Base-by-base conservation (phyloP, 1,140 invertebrate genomes). In the Drosophila pandora region DNA sequence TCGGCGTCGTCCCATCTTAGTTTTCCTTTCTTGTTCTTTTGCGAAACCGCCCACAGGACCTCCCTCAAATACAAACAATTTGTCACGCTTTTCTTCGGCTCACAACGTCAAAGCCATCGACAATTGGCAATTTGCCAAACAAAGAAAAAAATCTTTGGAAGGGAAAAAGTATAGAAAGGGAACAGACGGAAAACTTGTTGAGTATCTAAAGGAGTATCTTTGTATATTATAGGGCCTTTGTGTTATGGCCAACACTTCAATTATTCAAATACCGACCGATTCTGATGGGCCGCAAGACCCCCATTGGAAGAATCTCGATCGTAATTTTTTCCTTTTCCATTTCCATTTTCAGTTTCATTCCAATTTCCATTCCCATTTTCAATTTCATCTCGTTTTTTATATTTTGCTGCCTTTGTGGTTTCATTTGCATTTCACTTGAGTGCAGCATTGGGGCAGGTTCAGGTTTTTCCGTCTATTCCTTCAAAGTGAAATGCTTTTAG, bases 31-130 rank as follows among this genome's bases (percentile, higher is more conserved):
- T 28, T 28, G 25, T 7, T 28, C 25, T 28, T 28, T 28, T 28
- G 5, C 25, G 12, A 37, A 37, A 12, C 3, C 34, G 9, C 12
- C 34, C 10, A 12, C 1, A n/a, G 34, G 34, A 10, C 10, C 10
- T 10, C n/a, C 32, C 32, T 30, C 48, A 64, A 67, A 63, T 48
- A 43, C 52, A 69, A 70, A 48, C 79, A 70, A 82, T 82, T 87
- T 88, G 83, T 79, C 67, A 83, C 75, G 71, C 70, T 83, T 69
- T 81, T 64, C 77, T 48, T 54, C 49, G 56, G 49, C 55, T 34
- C 9, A 25, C 28, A 61, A 77, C 77, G 76, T 79, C 80, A 84
- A 75, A 73, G 68, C 50, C 55, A 79, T 64, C 41, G 61, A 67
- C 49, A 50, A 57, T 43, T 60, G 61, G 56, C 76, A 43, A 73